Evolutionary conservation across 1,140 invertebrate genomes (phyloP).

Genomic region (Drosophila novamexicana): DNA sequence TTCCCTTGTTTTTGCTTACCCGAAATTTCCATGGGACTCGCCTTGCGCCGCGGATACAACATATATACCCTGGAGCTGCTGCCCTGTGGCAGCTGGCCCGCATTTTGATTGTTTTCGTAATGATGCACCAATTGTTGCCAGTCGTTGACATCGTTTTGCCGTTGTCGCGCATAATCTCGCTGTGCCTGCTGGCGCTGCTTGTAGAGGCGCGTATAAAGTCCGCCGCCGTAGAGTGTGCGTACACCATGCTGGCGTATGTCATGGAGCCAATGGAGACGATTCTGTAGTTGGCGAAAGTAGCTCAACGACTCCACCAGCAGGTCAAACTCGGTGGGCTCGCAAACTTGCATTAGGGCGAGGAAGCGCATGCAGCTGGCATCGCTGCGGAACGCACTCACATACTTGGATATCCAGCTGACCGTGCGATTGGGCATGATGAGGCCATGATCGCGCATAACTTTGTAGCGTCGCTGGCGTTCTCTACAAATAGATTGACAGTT

Average conservation of each 20-base stretch:
- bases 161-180: conserved; percentile 85
- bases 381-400: conserved; percentile 62
- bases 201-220: conserved; percentile 88
- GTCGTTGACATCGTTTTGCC: conserved; percentile 80
- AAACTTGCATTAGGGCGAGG: conserved; percentile 90
- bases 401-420: conserved; percentile 86
- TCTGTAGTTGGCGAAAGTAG: conserved; percentile 89
- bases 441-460: conserved; percentile 91
- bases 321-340: conserved; percentile 90
- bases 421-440: conserved; percentile 89
- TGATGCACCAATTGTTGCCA: conserved; percentile 81
- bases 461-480: conserved; percentile 89
- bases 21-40: conserved; percentile 87
- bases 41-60: conserved; percentile 63
- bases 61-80: conserved; percentile 71
- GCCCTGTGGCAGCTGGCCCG: conserved; percentile 38
- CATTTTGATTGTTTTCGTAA: conserved; percentile 50
- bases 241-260: conserved; percentile 90
- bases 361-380: conserved; percentile 87
- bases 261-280: conserved; percentile 87
- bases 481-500: conserved; percentile 47
- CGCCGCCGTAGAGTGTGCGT: conserved; percentile 87
- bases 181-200: conserved; percentile 85
- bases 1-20: conserved; percentile 41
- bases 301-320: conserved; percentile 90